These are phyloP conservation scores for Helicolenus hilgendorfi DNA, from an alignment of 2,797 vertebrate genomes.

Conservation along the genomic window DNA sequence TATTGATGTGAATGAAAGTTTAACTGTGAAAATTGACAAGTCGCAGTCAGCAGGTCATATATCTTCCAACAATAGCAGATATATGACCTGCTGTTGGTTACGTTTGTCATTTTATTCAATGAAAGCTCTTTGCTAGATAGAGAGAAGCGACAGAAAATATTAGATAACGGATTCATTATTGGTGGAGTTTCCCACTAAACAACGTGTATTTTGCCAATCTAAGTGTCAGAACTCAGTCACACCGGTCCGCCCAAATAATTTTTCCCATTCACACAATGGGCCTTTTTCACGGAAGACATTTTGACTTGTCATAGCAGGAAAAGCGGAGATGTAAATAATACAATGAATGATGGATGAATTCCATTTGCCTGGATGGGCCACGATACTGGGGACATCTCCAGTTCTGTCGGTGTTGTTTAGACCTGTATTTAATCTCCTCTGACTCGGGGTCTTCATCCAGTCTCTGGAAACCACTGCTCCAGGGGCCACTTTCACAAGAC, in stretches of 20 bases:
- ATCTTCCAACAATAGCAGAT: too few relatives aligned
- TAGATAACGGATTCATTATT: background rate
- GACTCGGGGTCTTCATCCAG: background rate
- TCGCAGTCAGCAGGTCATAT: too few relatives aligned
- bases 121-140: too few relatives aligned
- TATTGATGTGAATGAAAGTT: too few relatives aligned
- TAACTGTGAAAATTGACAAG: too few relatives aligned
- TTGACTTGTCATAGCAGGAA: too few relatives aligned
- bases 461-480: background rate
- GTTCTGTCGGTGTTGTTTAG: background rate
- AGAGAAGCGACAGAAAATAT: too few relatives aligned
- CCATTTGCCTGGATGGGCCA: background rate
- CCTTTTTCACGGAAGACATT: too few relatives aligned
- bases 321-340: accelerated
- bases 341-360: too few relatives aligned
- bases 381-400: background rate
- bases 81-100: too few relatives aligned
- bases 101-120: too few relatives aligned
- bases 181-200: background rate
- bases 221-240: background rate
- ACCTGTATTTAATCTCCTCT: background rate
- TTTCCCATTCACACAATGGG: background rate
- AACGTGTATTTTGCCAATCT: too few relatives aligned
- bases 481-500: background rate
- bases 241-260: background rate